Conservation (phyloP, 1,140 invertebrate genomes). For the Temnothorax nylanderi region DNA sequence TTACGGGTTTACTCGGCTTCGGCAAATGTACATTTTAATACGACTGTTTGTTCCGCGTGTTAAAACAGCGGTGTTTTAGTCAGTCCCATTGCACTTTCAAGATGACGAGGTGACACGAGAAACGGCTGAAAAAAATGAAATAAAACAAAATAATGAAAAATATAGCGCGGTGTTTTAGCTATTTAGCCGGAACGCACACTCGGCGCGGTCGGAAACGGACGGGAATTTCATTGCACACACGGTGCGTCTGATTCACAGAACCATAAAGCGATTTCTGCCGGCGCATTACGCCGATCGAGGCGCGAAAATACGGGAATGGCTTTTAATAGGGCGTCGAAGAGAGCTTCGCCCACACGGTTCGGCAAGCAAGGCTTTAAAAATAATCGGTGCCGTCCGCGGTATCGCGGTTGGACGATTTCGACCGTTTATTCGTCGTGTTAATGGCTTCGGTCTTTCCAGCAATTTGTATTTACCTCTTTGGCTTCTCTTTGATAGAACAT, state of each 20-base stretch:
- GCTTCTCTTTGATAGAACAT: slow-evolving; percentile 4
- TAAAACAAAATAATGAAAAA: not conserved
- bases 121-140: not conserved
- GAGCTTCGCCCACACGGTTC: slow-evolving; percentile 26
- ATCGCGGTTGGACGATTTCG: slow-evolving; percentile 19
- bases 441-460: slow-evolving; percentile 18
- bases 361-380: slow-evolving; percentile 47
- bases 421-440: slow-evolving; percentile 46
- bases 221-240: slow-evolving; percentile 18
- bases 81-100: slow-evolving; percentile 27
- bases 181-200: not conserved
- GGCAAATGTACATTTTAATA: slow-evolving; percentile 29
- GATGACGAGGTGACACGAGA: slow-evolving; percentile 11
- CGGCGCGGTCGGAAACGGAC: slow-evolving; percentile 5
- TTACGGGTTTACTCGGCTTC: slow-evolving; percentile 32
- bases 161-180: not conserved
- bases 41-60: slow-evolving; percentile 1
- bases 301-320: slow-evolving; percentile 37
- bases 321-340: slow-evolving; percentile 41
- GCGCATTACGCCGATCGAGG: slow-evolving; percentile 43
- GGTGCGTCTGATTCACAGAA: slow-evolving; percentile 33
- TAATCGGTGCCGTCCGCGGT: slow-evolving; percentile 58
- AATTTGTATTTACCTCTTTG: slow-evolving; percentile 4
- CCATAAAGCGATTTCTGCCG: slow-evolving; percentile 42
- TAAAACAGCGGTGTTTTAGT: slow-evolving; percentile 7